Evolutionary conservation across 2,888 invertebrate genomes (phyloP).

Genomic region (Hanleya hanleyi): DNA sequence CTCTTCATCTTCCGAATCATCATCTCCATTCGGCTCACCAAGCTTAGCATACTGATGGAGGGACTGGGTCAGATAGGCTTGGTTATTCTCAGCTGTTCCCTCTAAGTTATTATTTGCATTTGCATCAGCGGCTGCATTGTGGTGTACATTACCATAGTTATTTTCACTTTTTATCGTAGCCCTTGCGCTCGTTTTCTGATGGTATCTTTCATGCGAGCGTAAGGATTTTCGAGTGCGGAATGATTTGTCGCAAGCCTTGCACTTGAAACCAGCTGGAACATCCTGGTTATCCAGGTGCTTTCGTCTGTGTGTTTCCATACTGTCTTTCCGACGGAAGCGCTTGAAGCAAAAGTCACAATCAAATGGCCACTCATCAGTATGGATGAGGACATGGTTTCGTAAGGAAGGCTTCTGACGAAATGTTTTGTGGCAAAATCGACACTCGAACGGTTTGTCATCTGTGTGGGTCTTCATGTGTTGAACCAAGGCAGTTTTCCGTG

Average conservation of each 20-base stretch:
- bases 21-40: neutral
- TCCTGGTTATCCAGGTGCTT: neutral
- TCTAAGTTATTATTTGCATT: neutral
- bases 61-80: neutral
- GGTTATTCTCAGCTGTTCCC: neutral
- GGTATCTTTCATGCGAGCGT: neutral
- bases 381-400: constrained; percentile 1
- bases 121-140: too few relatives aligned
- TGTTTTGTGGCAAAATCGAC: neutral
- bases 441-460: neutral
- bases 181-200: neutral
- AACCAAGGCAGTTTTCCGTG: constrained; percentile 1
- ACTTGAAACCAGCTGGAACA: neutral
- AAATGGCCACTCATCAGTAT: neutral
- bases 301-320: neutral
- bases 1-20: neutral
- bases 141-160: neutral
- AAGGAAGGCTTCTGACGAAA: constrained; percentile 8
- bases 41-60: neutral
- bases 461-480: constrained; percentile 8
- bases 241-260: neutral
- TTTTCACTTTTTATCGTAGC: neutral
- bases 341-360: constrained; percentile 9
- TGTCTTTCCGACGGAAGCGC: constrained; percentile 7
- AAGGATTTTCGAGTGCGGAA: neutral